Evolutionary conservation across 2,113 vertebrate genomes (phyloP).

Genomic region (Xiphophorus hellerii): DNA sequence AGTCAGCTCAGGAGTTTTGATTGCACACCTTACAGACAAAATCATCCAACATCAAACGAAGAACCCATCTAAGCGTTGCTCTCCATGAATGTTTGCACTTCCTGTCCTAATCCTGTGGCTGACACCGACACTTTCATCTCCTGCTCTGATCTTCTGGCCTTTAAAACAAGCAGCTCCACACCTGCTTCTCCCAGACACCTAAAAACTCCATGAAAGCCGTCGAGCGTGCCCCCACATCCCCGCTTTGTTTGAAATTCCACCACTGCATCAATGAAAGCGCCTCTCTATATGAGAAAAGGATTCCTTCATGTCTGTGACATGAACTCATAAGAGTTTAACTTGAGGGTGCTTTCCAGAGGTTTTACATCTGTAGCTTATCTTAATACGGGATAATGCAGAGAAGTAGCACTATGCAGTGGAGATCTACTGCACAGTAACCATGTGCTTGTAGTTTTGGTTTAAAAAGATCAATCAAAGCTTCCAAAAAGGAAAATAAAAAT

Average conservation of each 20-base stretch:
- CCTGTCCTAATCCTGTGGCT: constrained; percentile 60
- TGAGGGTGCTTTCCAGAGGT: neutral
- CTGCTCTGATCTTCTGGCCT: constrained; percentile 64
- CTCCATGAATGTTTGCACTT: constrained; percentile 56
- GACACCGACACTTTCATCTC: constrained; percentile 63
- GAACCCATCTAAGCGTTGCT: constrained; percentile 14
- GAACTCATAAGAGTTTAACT: neutral
- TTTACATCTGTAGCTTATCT: neutral
- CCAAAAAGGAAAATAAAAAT: too few species aligned
- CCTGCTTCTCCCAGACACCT: constrained; percentile 65
- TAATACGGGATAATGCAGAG: neutral
- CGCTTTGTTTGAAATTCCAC: constrained; percentile 68
- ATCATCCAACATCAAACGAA: constrained; percentile 23
- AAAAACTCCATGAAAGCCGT: constrained; percentile 29
- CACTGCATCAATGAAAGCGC: constrained; percentile 10
- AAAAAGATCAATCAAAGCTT: too few species aligned
- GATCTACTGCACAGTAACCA: neutral
- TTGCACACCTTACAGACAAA: constrained; percentile 16
- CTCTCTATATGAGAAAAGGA: neutral
- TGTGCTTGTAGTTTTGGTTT: too few species aligned
- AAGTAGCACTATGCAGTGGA: neutral
- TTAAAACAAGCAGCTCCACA: constrained; percentile 66
- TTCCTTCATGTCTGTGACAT: neutral
- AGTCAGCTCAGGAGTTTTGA: constrained; percentile 13
- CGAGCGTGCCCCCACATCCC: constrained; percentile 49